A percentile compares a stretch with the other conserved stretches of the same genome.
These are phyloP conservation scores for Nicator chloris DNA, from an alignment of 2,113 vertebrate genomes.

Conservation along the genomic window DNA sequence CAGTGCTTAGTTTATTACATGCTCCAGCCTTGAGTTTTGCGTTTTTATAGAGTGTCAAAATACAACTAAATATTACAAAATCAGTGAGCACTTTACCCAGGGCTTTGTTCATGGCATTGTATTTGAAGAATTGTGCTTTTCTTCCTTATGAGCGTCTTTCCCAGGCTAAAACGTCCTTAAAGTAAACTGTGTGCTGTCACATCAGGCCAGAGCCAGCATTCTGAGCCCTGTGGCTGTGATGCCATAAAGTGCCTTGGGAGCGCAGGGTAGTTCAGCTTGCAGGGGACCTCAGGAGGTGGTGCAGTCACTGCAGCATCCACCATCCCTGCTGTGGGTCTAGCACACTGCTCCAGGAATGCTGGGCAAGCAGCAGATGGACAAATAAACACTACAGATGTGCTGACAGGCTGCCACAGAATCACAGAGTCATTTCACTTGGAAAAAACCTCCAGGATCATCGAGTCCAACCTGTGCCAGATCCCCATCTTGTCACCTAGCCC, in stretches of 20 bases:
- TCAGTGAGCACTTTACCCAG: neutral
- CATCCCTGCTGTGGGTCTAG: neutral
- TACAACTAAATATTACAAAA: neutral
- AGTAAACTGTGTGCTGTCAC: neutral
- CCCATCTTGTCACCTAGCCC: neutral
- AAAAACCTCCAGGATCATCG: neutral
- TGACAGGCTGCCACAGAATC: neutral
- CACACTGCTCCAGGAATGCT: neutral
- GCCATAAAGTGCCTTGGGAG: neutral
- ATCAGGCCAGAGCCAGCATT: neutral
- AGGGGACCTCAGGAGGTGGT: neutral
- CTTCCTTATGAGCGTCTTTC: neutral
- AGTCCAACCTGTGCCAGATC: neutral
- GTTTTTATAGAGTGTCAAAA: neutral
- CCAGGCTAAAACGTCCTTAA: neutral
- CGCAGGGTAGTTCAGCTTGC: neutral
- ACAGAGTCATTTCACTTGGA: neutral
- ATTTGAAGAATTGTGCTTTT: neutral
- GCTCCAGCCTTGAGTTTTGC: neutral
- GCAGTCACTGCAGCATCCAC: neutral
- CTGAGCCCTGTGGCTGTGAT: neutral
- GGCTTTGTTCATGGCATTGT: neutral
- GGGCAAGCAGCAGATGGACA: neutral
- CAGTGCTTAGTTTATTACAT: neutral
- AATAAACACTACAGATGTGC: neutral